Evolutionary conservation across 2,113 vertebrate species (phyloP), one percentile per base, ranked within the genome.

Genomic region (Hippotragus niger): DNA sequence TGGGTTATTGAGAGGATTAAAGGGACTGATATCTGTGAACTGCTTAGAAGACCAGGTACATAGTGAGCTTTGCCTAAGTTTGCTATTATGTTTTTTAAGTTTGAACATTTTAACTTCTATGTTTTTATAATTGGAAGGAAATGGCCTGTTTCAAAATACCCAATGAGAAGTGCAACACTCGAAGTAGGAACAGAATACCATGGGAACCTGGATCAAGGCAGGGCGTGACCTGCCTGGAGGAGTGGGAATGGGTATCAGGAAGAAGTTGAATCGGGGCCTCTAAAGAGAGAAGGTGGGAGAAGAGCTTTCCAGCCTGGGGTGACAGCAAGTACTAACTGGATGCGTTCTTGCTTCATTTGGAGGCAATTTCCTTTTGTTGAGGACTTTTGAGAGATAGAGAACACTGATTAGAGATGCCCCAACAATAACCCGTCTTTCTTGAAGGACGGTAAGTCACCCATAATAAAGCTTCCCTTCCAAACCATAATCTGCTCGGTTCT

Each of bases 341-440:
- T 50, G 27, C 0, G 0, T 47, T 89, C 64, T 76, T n/a, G 31
- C 86, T 84, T 94, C 36, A 76, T 47, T 88, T 40, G 82, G 50
- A 89, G 50, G 67, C 64, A 29, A 12, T 94, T 97, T 94, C 58
- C 74, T 96, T 50, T 57, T 27, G 36, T 58, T 95, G 33, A 50
- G 74, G 85, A 53, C 88, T 98, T 97, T 80, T 71, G 88, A 92
- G 87, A 74, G 64, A 78, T 1, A 43, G 78, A 96, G 62, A 90
- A 58, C n/a, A 40, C 19, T 67, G 95, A 58, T 95, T 90, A 89
- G 87, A 43, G 86, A 36, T 74, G 92, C 10, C 87, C 88, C 29
- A 52, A 82, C 83, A 94, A 53, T 88, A 90, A 88, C 4, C 71
- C 2, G 0, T 88, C 58, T 85, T 82, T 53, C 62, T 27, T 58